Base-by-base conservation (phyloP, 2,888 invertebrate genomes). In the Agrotis segetum region DNA sequence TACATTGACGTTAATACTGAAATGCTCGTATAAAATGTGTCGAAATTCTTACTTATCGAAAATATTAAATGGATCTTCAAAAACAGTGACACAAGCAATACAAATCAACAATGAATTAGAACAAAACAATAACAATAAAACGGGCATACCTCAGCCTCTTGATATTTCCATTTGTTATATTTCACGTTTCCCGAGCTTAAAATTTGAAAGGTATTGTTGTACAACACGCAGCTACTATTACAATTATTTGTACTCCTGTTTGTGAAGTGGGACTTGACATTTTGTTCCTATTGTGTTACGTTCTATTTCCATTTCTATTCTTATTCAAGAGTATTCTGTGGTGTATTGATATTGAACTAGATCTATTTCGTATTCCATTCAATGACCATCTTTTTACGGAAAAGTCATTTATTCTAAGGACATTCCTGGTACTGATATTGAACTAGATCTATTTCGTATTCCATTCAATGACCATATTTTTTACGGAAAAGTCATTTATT, bases 291-390 rank as follows among this genome's bases (percentile, higher is more conserved):
- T 79, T 76, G 62, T 74, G 47, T 59, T 34, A 16, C 47, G 61
- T 24, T n/a, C 56, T 53, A 79, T 79, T 66, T 67, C 74, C n/a
- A 62, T 56, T 76, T 74, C 67, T 62, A 79, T 79, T 79, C 58
- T 46, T 29, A 34, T 49, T 67, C 17, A 50, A 50, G 73, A 14
- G 44, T 66, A 52, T 62, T 66, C 34, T 65, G 40, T 50, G 29
- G 44, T 74, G n/a, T 19, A 50, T 58, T 55, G 40, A 46, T 47
- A 49, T 47, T 16, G 24, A 74, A 56, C 44, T 70, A n/a, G 13
- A 70, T 40, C 61, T 74, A 46, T 77, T 71, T 40, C 9, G 13
- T 21, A 44, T 75, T 66, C 29, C 14, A 50, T 77, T 70, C 3
- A 56, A 34, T 13, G 5, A 44, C 6, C 13, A 13, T 49, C 17